These are phyloP conservation scores for Cynodonichthys magdalenae DNA, from an alignment of 2,797 vertebrate genomes.

Conservation along the genomic window DNA sequence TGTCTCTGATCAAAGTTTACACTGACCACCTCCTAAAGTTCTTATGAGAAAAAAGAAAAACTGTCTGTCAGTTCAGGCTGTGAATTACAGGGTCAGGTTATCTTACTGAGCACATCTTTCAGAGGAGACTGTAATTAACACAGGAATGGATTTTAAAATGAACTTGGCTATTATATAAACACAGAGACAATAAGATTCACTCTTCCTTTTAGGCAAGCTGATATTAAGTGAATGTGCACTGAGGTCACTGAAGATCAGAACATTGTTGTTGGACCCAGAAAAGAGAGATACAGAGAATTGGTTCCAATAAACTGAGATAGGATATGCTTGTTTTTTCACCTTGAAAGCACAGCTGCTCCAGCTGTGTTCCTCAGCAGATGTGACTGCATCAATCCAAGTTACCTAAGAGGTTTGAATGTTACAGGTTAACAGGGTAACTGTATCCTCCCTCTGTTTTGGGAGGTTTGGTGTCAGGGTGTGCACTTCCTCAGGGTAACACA, in stretches of 20 bases:
- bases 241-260: slow-evolving; percentile 32
- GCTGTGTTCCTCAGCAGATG: slow-evolving; percentile 38
- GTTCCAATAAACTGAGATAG: slow-evolving; percentile 7
- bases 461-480: slow-evolving; percentile 52
- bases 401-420: slow-evolving; percentile 31
- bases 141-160: slow-evolving; percentile 32
- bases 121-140: slow-evolving; percentile 11
- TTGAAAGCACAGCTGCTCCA: slow-evolving; percentile 13
- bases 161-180: slow-evolving; percentile 41
- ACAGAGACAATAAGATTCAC: slow-evolving; percentile 35
- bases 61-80: slow-evolving; percentile 3
- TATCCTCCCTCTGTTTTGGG: slow-evolving; percentile 45
- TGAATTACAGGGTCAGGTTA: slow-evolving; percentile 32
- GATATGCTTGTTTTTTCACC: slow-evolving; percentile 21
- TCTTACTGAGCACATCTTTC: slow-evolving; percentile 22
- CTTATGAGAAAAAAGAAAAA: neutral
- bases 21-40: neutral
- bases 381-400: slow-evolving; percentile 9
- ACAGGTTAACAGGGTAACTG: slow-evolving; percentile 50
- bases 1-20: slow-evolving; percentile 2
- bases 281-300: slow-evolving; percentile 16
- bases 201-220: slow-evolving; percentile 12
- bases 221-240: slow-evolving; percentile 26
- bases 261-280: slow-evolving; percentile 27
- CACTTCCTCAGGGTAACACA: slow-evolving; percentile 53